Evolutionary conservation across 1,140 invertebrate species (phyloP), one percentile per base, ranked within the genome.

Genomic region (Venturia canescens): DNA sequence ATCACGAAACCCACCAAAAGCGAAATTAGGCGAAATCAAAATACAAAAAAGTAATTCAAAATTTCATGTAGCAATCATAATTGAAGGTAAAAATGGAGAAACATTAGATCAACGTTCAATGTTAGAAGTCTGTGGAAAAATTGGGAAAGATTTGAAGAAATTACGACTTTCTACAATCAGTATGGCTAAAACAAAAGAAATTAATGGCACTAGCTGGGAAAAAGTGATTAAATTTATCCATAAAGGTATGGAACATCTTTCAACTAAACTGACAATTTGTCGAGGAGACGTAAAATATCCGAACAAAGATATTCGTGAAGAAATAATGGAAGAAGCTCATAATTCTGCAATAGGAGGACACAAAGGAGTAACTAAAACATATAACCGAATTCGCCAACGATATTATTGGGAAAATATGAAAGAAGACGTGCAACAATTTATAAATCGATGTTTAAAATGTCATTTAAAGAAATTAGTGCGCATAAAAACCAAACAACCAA

Each of bases 371-470:
- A 76, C 72, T 3, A 76, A 75, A 44, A 80, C 71, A 1, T 75
- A 66, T n/a, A 80, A 80, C 50, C 53, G 79, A 67, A 75, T 80
- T 50, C 71, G 74, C 16, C 71, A 80, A 50, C 57, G 50, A 6
- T 80, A 80, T 75, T 75, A 74, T 27, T 74, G 44, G 71, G 71
- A 74, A 74, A 74, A 74, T 57, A 74, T 74, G 71, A n/a, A n/a
- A n/a, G n/a, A n/a, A n/a, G n/a, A n/a, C n/a, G n/a, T n/a, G n/a
- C n/a, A n/a, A n/a, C n/a, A n/a, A n/a, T n/a, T n/a, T n/a, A n/a
- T n/a, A n/a, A n/a, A n/a, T n/a, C n/a, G n/a, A n/a, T n/a, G n/a
- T n/a, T n/a, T n/a, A n/a, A n/a, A n/a, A n/a, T n/a, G n/a, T n/a
- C n/a, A n/a, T n/a, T n/a, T n/a, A n/a, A n/a, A n/a, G n/a, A n/a